Conservation (phyloP, 2,888 invertebrate species). For the Dicranocentrus wangi region DNA sequence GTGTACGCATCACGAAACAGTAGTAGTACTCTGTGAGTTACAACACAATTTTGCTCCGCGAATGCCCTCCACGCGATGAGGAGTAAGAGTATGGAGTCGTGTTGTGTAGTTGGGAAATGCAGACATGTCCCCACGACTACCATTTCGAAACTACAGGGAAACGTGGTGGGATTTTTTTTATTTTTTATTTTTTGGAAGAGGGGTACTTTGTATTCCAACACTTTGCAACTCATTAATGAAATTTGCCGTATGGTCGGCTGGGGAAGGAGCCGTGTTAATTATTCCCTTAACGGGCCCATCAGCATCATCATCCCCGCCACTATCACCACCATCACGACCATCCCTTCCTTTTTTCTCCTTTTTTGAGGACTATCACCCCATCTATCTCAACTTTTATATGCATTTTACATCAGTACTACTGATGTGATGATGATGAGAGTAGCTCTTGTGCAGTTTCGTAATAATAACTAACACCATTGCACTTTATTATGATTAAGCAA, state of each 20-base stretch:
- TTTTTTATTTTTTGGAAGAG: no score
- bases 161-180: no score
- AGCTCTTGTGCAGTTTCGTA: background rate
- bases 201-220: slow-evolving; percentile 71
- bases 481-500: slow-evolving; percentile 7
- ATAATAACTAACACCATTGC: slow-evolving; percentile 9
- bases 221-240: slow-evolving; percentile 72
- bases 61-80: background rate
- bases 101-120: background rate
- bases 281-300: slow-evolving; percentile 64
- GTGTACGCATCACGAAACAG: no score
- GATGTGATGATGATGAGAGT: slow-evolving; percentile 1
- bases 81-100: background rate
- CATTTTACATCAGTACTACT: no score
- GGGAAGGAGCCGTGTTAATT: slow-evolving; percentile 69
- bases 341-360: background rate
- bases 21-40: no score
- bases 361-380: background rate
- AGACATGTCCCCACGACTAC: no score
- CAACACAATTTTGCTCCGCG: background rate
- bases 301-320: slow-evolving; percentile 44
- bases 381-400: background rate
- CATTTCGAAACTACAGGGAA: no score
- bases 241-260: slow-evolving; percentile 67
- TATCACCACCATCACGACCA: background rate